A percentile compares a stretch with the other conserved stretches of the same genome.
phyloP scores from a whole-genome alignment of 2,113 vertebrate species.

The Ahaetulla prasina region DNA sequence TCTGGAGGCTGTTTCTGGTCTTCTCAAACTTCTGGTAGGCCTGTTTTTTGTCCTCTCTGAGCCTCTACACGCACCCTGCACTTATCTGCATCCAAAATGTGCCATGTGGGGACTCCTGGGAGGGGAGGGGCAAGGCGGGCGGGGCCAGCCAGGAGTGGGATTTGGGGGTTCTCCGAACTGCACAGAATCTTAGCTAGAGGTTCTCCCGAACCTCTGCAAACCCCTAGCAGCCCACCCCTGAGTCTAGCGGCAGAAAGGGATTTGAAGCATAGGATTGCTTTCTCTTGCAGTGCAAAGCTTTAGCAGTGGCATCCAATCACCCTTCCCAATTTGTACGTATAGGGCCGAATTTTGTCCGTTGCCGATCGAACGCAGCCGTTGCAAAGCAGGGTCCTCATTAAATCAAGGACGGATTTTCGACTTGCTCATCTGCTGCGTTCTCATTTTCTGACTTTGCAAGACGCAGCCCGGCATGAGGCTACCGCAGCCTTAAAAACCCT shows the following conservation, averaged over 20 bases:
- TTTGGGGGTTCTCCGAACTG: too few species aligned
- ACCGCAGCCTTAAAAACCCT: conserved; percentile 28
- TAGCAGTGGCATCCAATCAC: not conserved
- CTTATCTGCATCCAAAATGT: too few species aligned
- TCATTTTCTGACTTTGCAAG: conserved; percentile 18
- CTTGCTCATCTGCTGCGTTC: conserved; percentile 4
- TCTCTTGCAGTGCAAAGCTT: not conserved
- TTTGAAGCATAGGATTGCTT: not conserved
- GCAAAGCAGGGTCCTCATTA: conserved; percentile 2
- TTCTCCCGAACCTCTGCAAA: too few species aligned
- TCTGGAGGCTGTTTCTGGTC: too few species aligned
- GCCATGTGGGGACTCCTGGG: too few species aligned
- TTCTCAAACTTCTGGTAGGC: too few species aligned
- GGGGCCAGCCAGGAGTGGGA: too few species aligned
- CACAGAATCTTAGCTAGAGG: too few species aligned
- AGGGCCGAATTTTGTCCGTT: not conserved
- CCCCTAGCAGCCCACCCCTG: too few species aligned
- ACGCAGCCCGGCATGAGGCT: conserved; percentile 15
- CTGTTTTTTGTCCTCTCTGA: too few species aligned
- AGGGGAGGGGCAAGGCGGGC: too few species aligned
- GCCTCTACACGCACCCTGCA: too few species aligned
- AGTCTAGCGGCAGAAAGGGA: not conserved
- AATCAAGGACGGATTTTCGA: not conserved
- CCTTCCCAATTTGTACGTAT: not conserved
- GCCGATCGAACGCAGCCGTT: not conserved